These are phyloP conservation scores for Artemia sinica DNA, from an alignment of 2,888 invertebrate genomes.

Conservation along the genomic window DNA sequence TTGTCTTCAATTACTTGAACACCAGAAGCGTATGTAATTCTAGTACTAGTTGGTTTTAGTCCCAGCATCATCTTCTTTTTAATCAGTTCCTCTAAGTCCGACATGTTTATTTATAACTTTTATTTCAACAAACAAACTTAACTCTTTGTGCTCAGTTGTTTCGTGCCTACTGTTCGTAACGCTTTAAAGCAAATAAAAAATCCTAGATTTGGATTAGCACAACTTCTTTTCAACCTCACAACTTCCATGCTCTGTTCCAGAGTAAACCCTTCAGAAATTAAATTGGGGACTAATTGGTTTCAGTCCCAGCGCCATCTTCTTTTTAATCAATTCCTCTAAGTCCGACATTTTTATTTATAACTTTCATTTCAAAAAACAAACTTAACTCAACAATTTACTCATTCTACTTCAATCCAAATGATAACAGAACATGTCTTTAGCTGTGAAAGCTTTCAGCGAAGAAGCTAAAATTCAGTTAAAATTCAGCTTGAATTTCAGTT, in stretches of 20 bases:
- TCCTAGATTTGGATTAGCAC: not conserved
- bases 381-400: no score
- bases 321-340: not conserved
- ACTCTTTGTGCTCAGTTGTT: no score
- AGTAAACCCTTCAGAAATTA: slow-evolving; percentile 42
- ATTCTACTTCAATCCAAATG: no score
- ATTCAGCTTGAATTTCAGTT: no score
- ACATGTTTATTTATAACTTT: not conserved
- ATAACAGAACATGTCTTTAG: no score
- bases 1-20: not conserved
- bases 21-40: not conserved
- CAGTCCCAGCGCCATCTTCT: not conserved
- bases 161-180: no score
- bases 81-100: not conserved
- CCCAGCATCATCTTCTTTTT: not conserved
- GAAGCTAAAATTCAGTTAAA: no score
- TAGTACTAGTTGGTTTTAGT: not conserved
- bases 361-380: no score
- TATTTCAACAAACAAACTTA: no score
- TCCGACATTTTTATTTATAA: not conserved
- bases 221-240: not conserved
- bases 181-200: not conserved
- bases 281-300: slow-evolving; percentile 30
- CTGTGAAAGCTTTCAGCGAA: no score
- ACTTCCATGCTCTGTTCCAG: not conserved